These are phyloP conservation scores for Lindbergichthys nudifrons DNA, from an alignment of 2,797 vertebrate species.

Conservation along the genomic window DNA sequence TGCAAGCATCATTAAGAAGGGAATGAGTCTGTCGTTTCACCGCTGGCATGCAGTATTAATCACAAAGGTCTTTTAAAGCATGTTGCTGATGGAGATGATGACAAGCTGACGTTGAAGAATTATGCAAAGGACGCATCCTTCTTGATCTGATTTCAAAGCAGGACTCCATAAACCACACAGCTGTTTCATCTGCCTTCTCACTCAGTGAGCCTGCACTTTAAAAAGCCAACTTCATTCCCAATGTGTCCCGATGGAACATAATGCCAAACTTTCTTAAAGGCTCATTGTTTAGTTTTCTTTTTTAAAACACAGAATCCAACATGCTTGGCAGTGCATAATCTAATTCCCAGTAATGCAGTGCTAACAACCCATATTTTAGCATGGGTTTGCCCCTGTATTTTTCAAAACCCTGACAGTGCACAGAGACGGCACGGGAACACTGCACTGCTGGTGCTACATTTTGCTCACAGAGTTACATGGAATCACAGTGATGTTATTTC, in stretches of 20 bases:
- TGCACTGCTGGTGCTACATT: slow-evolving; percentile 25
- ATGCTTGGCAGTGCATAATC: slow-evolving; percentile 29
- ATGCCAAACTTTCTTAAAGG: slow-evolving; percentile 64
- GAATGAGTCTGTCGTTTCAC: slow-evolving; percentile 92
- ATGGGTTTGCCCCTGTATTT: slow-evolving; percentile 31
- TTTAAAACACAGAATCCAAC: slow-evolving; percentile 33
- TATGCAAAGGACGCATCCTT: slow-evolving; percentile 86
- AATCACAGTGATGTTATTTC: slow-evolving; percentile 46
- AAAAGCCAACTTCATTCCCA: slow-evolving; percentile 71
- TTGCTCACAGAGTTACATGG: slow-evolving; percentile 43
- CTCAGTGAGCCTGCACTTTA: slow-evolving; percentile 76
- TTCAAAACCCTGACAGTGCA: slow-evolving; percentile 37
- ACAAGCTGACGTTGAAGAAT: slow-evolving; percentile 95
- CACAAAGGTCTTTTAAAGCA: slow-evolving; percentile 89
- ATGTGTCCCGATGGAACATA: slow-evolving; percentile 62
- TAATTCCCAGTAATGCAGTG: slow-evolving; percentile 45
- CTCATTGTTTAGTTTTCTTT: slow-evolving; percentile 59
- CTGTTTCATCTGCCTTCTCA: slow-evolving; percentile 86
- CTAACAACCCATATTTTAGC: slow-evolving; percentile 48
- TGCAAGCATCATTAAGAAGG: slow-evolving; percentile 90
- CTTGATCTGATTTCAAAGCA: slow-evolving; percentile 93
- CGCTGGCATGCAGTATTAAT: slow-evolving; percentile 92
- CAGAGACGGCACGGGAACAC: slow-evolving; percentile 30
- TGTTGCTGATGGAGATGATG: slow-evolving; percentile 89
- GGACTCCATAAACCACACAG: slow-evolving; percentile 88